These are phyloP conservation scores for Encarsia formosa DNA, from an alignment of 2,888 invertebrate species.

Conservation along the genomic window DNA sequence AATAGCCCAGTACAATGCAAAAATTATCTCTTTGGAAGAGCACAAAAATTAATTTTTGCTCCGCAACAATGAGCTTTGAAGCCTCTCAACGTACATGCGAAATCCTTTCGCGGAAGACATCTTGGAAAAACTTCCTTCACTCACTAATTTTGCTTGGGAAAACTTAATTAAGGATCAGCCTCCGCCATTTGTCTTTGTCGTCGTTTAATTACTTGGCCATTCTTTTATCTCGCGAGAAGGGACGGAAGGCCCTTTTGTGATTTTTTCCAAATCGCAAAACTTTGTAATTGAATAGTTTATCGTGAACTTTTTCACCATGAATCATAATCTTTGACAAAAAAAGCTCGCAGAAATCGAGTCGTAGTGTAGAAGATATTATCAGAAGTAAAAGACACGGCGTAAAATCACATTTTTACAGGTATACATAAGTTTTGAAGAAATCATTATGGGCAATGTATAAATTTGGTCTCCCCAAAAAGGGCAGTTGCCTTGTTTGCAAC, in stretches of 20 bases:
- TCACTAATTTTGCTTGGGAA: conserved; percentile 22
- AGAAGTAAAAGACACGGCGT: too few species aligned
- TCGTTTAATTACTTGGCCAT: conserved; percentile 24
- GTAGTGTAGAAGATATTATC: too few species aligned
- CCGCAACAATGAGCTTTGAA: too few species aligned
- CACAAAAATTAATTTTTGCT: too few species aligned
- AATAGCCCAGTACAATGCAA: too few species aligned
- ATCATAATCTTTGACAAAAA: conserved; percentile 15
- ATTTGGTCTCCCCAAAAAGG: too few species aligned
- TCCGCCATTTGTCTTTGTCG: conserved; percentile 25
- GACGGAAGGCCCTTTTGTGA: conserved; percentile 15
- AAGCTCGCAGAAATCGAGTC: too few species aligned
- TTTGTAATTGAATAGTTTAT: conserved; percentile 28
- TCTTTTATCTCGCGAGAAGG: conserved; percentile 11
- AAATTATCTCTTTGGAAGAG: too few species aligned
- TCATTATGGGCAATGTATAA: too few species aligned
- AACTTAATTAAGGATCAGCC: conserved; percentile 30
- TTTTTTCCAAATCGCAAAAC: conserved; percentile 7
- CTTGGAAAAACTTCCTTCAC: conserved; percentile 19
- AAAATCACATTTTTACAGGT: too few species aligned
- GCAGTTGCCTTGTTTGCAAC: too few species aligned
- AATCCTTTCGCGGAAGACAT: background rate
- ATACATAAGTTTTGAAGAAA: too few species aligned
- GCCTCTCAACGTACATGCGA: background rate
- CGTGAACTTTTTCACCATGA: conserved; percentile 21